phyloP scores from a whole-genome alignment of 2,113 vertebrate species.

The Melanerpes formicivorus region DNA sequence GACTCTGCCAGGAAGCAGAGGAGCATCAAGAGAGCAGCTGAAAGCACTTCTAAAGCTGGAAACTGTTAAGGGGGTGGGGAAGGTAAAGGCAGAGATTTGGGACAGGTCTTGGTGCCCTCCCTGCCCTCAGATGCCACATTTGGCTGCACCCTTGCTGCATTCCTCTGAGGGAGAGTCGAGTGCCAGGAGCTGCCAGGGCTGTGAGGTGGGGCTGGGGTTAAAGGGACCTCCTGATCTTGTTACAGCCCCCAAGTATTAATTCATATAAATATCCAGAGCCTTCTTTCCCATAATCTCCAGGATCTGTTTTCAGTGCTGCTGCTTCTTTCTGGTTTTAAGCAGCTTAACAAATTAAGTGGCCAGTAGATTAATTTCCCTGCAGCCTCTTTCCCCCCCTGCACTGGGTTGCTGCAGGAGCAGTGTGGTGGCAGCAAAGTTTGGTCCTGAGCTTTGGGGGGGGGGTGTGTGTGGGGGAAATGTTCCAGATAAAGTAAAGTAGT shows the following conservation, averaged over 20 bases:
- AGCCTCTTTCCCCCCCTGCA: neutral
- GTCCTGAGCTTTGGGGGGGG: neutral
- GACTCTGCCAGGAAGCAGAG: too few species aligned
- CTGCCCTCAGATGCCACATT: neutral
- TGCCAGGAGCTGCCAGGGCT: neutral
- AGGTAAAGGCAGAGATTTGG: neutral
- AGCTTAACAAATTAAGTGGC: conserved; percentile 47
- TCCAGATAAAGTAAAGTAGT: neutral
- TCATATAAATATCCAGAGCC: conserved; percentile 39
- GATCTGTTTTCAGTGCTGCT: neutral
- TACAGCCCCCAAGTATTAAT: conserved; percentile 16
- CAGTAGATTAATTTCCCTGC: conserved; percentile 34
- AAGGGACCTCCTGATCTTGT: neutral
- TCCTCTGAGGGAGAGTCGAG: neutral
- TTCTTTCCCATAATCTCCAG: neutral
- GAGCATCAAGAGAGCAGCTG: too few species aligned
- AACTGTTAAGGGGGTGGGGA: neutral
- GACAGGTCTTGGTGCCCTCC: neutral
- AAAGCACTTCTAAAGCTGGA: neutral
- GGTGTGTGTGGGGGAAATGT: neutral
- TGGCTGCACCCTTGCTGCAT: neutral
- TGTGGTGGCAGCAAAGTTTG: accelerated
- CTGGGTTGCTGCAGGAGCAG: neutral
- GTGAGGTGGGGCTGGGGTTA: neutral
- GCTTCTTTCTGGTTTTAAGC: conserved; percentile 1